These are phyloP conservation scores for Caenorhabditis tropicalis DNA, from an alignment of 1,140 invertebrate genomes.

Conservation along the genomic window DNA sequence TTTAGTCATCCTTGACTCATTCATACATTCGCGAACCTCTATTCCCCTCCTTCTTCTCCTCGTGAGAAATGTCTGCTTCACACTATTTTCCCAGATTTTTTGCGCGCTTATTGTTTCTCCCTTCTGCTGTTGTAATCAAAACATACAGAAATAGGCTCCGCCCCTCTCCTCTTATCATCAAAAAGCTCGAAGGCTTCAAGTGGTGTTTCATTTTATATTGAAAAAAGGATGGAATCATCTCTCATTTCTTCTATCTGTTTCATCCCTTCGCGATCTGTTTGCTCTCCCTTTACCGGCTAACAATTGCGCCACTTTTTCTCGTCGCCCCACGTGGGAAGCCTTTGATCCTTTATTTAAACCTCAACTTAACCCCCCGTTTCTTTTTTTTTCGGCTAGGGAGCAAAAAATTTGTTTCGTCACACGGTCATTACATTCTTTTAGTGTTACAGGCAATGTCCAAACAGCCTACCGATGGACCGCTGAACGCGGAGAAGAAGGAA, in stretches of 20 bases:
- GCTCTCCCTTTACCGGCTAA: background rate
- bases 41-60: background rate
- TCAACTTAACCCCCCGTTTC: background rate
- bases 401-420: too few relatives aligned
- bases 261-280: background rate
- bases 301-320: background rate
- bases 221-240: background rate
- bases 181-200: background rate
- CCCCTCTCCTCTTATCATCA: background rate
- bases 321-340: conserved; percentile 11
- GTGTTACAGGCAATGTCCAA: conserved; percentile 4
- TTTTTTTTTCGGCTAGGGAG: background rate
- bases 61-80: background rate
- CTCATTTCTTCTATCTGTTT: background rate
- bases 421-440: background rate
- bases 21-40: background rate
- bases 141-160: conserved; percentile 4
- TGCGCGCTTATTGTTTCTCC: too few relatives aligned
- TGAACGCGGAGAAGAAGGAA: background rate
- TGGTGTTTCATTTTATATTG: conserved; percentile 2
- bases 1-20: too few relatives aligned
- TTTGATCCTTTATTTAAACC: conserved; percentile 32
- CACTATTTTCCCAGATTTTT: background rate
- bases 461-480: background rate
- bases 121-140: conserved; percentile 14